A percentile compares a stretch with the other conserved stretches of the same genome.
Conservation (phyloP, 2,888 invertebrate species). For the Tupiocoris notatus region DNA sequence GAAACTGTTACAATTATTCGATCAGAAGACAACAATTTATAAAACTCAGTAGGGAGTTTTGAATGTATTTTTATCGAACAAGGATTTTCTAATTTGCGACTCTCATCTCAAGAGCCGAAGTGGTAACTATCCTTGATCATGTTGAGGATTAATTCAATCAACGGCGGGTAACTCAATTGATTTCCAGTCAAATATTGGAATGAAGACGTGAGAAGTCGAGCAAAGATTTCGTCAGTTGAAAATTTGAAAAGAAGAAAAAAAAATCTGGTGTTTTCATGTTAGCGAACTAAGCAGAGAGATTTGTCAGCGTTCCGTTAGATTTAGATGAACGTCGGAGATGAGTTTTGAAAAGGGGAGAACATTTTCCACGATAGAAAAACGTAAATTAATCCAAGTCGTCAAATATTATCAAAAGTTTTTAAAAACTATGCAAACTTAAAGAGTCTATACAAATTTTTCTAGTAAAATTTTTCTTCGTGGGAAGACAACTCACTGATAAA, state of each 20-base stretch:
- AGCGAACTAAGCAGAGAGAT: neutral
- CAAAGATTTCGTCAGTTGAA: no score
- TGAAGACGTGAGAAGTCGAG: no score
- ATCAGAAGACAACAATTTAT: no score
- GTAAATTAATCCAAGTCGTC: neutral
- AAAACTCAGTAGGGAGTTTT: no score
- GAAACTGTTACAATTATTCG: no score
- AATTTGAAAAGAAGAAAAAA: no score
- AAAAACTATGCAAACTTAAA: slow-evolving; percentile 45
- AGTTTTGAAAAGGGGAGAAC: neutral
- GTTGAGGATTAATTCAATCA: neutral
- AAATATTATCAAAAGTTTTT: slow-evolving; percentile 3
- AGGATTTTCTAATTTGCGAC: neutral
- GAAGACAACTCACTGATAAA: slow-evolving; percentile 48
- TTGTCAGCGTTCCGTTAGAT: neutral
- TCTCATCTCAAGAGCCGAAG: neutral
- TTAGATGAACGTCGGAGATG: neutral
- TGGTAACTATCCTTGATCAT: neutral
- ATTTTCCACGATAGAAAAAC: neutral
- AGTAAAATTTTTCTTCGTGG: slow-evolving; percentile 45
- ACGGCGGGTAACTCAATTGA: neutral
- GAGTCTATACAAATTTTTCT: slow-evolving; percentile 40
- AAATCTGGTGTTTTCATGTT: neutral
- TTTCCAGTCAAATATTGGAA: no score
- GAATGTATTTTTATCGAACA: no score